phyloP scores from a whole-genome alignment of 1,140 invertebrate species.

The Drosophila oshimai region DNA sequence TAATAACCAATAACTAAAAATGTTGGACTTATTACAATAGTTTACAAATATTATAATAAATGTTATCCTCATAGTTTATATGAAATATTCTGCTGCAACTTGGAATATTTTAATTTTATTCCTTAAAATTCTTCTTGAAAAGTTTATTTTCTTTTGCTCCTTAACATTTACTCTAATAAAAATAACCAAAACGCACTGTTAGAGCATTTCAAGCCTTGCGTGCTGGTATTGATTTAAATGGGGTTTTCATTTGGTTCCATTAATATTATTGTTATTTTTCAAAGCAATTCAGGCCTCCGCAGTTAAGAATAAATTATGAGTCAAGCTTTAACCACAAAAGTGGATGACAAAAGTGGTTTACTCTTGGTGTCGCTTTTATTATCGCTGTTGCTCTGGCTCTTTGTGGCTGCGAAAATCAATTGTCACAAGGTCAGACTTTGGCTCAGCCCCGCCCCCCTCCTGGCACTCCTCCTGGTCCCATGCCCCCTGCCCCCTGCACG shows the following conservation, averaged over 20 bases:
- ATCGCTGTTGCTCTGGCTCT: constrained; percentile 11
- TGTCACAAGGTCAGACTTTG: constrained; percentile 43
- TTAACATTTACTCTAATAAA: neutral
- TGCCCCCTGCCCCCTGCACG: constrained; percentile 3
- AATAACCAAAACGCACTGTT: neutral
- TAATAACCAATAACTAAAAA: no score
- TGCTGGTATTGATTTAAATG: neutral
- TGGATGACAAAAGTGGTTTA: constrained; percentile 44
- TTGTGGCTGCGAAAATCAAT: constrained; percentile 50
- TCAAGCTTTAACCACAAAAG: constrained; percentile 41
- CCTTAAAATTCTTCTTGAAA: no score
- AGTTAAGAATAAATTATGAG: constrained; percentile 56
- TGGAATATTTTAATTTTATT: no score
- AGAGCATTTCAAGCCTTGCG: constrained; percentile 1
- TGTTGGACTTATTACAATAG: no score
- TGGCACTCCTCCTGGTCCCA: no score
- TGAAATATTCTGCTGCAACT: no score
- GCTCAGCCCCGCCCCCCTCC: neutral
- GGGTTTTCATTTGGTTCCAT: constrained; percentile 4
- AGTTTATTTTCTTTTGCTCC: no score
- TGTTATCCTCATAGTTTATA: no score
- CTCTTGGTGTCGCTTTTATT: constrained; percentile 12
- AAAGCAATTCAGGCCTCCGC: constrained; percentile 15
- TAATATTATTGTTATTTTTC: constrained; percentile 20
- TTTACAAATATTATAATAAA: no score